Evolutionary conservation across 1,140 invertebrate genomes (phyloP).

Genomic region (Uloborus diversus): DNA sequence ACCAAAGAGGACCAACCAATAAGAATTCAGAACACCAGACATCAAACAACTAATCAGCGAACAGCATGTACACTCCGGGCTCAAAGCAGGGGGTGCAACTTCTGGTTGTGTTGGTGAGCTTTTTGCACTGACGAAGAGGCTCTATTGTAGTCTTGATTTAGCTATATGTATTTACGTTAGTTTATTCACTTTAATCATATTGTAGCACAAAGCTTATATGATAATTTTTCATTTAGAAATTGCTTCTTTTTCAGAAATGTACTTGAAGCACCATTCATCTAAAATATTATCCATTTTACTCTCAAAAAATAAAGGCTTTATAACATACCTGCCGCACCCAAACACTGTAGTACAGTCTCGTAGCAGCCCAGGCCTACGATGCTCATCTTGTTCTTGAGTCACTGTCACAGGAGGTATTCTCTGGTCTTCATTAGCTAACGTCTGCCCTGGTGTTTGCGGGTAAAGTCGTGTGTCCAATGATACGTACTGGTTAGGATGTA

Average conservation of each 20-base stretch:
- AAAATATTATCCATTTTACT: neutral
- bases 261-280: neutral
- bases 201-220: neutral
- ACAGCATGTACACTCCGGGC: no score
- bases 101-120: no score
- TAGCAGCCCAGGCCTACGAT: neutral
- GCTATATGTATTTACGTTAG: neutral
- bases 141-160: neutral
- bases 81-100: no score
- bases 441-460: neutral
- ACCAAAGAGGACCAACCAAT: no score
- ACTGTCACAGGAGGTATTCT: neutral
- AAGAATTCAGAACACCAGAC: no score
- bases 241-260: neutral
- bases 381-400: neutral
- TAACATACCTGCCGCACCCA: conserved; percentile 16
- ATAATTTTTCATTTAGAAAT: neutral
- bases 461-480: neutral
- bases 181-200: neutral
- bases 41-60: no score
- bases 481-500: neutral
- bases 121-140: no score
- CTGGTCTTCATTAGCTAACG: neutral
- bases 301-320: neutral
- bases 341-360: conserved; percentile 17